Evolutionary conservation across 2,888 invertebrate genomes (phyloP).

Genomic region (Apamea anceps): DNA sequence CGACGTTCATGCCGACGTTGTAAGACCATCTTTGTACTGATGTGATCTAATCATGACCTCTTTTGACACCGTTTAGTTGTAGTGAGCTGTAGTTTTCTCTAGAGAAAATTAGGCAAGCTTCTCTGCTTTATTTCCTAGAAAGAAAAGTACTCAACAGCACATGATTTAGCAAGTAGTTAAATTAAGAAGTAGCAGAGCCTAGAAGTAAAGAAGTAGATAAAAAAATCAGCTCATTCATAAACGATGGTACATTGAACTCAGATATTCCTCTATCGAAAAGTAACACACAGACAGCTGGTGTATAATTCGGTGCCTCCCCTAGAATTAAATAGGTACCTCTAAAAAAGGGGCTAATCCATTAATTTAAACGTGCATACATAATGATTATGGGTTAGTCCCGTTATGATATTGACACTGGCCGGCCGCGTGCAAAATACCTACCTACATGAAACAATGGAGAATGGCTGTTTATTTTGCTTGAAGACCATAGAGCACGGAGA

Average conservation of each 20-base stretch:
- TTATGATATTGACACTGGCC: neutral
- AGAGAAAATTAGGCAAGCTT: neutral
- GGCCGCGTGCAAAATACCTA: too few relatives aligned
- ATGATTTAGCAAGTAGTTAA: neutral
- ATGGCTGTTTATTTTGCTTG: neutral
- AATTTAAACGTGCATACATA: constrained; percentile 22
- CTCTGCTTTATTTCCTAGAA: neutral
- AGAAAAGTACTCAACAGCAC: too few relatives aligned
- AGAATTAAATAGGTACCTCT: neutral
- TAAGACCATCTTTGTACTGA: neutral
- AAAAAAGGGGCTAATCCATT: constrained; percentile 6
- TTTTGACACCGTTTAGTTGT: neutral
- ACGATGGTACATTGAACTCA: neutral
- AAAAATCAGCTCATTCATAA: neutral
- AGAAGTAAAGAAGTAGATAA: neutral
- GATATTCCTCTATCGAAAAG: neutral
- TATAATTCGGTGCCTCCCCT: neutral
- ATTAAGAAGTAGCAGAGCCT: neutral
- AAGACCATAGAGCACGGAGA: neutral
- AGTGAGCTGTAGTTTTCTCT: neutral
- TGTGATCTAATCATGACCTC: neutral
- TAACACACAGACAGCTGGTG: constrained; percentile 8
- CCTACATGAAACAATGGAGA: neutral
- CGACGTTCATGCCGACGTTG: neutral
- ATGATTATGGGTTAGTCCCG: neutral